Percentiles rank a stretch among this genome's conserved stretches.
phyloP scores from a whole-genome alignment of 2,797 vertebrate species.

The Artibeus jamaicensis region DNA sequence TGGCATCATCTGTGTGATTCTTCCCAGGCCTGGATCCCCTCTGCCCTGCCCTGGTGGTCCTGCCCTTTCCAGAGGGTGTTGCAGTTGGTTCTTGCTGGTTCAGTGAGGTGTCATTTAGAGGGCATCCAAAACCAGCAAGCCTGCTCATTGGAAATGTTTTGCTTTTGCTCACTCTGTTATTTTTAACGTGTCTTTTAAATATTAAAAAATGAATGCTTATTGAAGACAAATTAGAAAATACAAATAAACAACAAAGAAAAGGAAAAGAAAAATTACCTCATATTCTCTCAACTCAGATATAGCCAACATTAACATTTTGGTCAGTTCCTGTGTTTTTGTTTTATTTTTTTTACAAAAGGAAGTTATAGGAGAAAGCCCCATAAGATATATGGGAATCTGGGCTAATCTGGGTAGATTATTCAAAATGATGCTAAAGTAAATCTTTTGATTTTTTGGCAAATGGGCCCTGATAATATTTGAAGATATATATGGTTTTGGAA shows the following conservation, averaged over 20 bases:
- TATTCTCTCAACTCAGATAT: background rate
- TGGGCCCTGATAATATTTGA: conserved; percentile 6
- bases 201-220: background rate
- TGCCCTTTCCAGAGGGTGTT: background rate
- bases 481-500: background rate
- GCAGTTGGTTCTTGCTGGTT: background rate
- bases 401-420: conserved; percentile 33
- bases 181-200: conserved; percentile 8
- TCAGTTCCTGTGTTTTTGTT: conserved; percentile 44
- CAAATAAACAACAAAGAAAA: background rate
- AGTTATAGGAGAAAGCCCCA: background rate
- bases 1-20: background rate
- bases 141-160: background rate
- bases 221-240: conserved; percentile 30
- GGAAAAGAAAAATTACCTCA: background rate
- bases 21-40: background rate
- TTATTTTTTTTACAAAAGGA: conserved; percentile 42
- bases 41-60: background rate
- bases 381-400: background rate
- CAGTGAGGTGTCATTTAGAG: background rate
- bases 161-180: background rate
- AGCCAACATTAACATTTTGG: background rate
- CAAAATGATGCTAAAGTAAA: conserved; percentile 10
- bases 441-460: conserved; percentile 42
- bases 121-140: background rate